These are phyloP conservation scores for Tychaedon coryphoeus DNA, from an alignment of 2,113 vertebrate species.

Conservation along the genomic window DNA sequence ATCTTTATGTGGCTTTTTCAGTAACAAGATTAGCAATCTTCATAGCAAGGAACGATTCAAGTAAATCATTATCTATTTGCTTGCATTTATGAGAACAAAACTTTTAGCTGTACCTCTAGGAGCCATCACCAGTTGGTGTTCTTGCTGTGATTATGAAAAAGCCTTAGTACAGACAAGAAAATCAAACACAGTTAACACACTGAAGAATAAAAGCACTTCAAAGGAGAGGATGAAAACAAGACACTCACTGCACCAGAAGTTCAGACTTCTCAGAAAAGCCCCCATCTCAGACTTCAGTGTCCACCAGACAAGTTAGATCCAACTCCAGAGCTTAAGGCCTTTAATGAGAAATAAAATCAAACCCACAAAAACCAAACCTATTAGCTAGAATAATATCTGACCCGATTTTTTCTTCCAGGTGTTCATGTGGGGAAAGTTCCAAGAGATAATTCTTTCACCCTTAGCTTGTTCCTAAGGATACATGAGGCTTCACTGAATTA, in stretches of 20 bases:
- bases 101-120: not conserved
- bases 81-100: not conserved
- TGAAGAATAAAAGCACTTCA: not conserved
- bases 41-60: not conserved
- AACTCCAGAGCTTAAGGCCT: not conserved
- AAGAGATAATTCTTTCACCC: not conserved
- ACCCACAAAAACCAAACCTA: accelerated
- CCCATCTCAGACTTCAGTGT: not conserved
- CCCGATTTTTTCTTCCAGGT: not conserved
- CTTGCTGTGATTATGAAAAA: not conserved
- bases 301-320: not conserved
- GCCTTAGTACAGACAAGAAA: not conserved
- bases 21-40: not conserved
- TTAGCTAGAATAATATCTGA: not conserved
- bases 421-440: not conserved
- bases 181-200: not conserved
- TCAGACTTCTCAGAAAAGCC: not conserved
- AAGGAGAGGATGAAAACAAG: not conserved
- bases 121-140: not conserved
- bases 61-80: not conserved
- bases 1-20: not conserved
- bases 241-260: not conserved
- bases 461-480: not conserved
- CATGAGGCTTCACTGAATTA: not conserved
- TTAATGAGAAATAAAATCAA: not conserved